Evolutionary conservation across 2,888 invertebrate species (phyloP).

Genomic region (Uloborus plumipes): DNA sequence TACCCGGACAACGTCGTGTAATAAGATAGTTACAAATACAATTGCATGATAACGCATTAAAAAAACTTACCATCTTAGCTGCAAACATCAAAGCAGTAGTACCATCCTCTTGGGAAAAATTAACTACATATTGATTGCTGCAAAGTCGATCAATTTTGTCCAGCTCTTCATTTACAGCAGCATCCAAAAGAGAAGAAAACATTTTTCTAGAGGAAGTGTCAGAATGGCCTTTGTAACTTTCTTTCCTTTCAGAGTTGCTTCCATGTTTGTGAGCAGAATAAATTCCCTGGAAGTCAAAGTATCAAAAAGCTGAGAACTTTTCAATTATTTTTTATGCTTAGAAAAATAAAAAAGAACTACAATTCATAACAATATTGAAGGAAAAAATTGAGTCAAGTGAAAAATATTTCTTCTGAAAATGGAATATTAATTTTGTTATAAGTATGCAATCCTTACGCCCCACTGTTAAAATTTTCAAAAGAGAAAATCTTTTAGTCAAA

Average conservation of each 20-base stretch:
- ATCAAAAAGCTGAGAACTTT: not conserved
- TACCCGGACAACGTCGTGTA: too few species aligned
- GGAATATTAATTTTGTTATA: too few species aligned
- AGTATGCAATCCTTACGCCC: too few species aligned
- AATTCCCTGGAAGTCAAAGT: too few species aligned
- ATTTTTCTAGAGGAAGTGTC: conserved; percentile 59
- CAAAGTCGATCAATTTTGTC: conserved; percentile 70
- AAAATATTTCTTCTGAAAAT: too few species aligned
- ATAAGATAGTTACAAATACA: too few species aligned
- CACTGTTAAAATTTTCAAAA: too few species aligned
- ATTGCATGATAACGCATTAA: not conserved
- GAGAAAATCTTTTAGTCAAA: too few species aligned
- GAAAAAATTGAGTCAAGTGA: too few species aligned
- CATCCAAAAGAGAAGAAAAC: conserved; percentile 68
- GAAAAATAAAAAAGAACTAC: not conserved
- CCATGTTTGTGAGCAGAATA: too few species aligned
- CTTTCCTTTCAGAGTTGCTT: conserved; percentile 6
- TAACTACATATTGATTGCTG: conserved; percentile 69
- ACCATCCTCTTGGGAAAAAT: conserved; percentile 69
- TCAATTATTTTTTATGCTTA: too few species aligned
- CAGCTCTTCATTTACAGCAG: conserved; percentile 69
- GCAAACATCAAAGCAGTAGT: conserved; percentile 71
- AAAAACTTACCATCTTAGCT: conserved; percentile 67
- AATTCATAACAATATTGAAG: too few species aligned
- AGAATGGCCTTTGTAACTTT: conserved; percentile 12